A percentile compares a stretch with the other conserved stretches of the same genome.
Evolutionary conservation across 2,888 invertebrate genomes (phyloP).

Genomic region (Himalopsyche japonica): DNA sequence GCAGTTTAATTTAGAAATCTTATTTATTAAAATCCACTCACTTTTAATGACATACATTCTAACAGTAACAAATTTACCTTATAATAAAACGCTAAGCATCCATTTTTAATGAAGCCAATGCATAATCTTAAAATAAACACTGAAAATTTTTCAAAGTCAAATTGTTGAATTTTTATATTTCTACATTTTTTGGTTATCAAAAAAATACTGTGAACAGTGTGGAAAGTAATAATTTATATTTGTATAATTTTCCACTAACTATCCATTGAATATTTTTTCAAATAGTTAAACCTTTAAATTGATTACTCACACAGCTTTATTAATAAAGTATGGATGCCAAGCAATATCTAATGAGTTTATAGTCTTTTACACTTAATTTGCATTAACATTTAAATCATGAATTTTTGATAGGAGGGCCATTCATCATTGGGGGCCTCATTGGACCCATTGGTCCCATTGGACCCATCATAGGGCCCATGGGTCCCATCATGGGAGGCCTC

Average conservation of each 20-base stretch:
- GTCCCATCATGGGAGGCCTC: slow-evolving; percentile 73
- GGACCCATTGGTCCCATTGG: slow-evolving; percentile 72
- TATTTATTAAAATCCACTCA: background rate
- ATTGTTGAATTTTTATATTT: too few species aligned
- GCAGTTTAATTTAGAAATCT: slow-evolving; percentile 16
- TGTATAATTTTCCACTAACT: too few species aligned
- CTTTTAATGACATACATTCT: background rate
- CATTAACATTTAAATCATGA: slow-evolving; percentile 12
- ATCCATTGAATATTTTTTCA: too few species aligned
- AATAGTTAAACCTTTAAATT: too few species aligned
- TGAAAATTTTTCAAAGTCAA: too few species aligned
- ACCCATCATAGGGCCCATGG: slow-evolving; percentile 59
- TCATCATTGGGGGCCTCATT: slow-evolving; percentile 73
- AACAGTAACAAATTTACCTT: background rate
- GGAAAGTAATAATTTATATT: too few species aligned
- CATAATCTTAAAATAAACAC: too few species aligned
- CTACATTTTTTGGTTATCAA: too few species aligned
- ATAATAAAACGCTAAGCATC: background rate
- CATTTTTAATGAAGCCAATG: too few species aligned
- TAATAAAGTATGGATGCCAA: background rate
- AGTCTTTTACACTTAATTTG: background rate
- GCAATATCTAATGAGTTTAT: background rate
- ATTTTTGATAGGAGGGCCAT: slow-evolving; percentile 68
- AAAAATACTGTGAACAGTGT: too few species aligned
- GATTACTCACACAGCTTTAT: too few species aligned